phyloP scores from a whole-genome alignment of 35 echinoderm and acorn worm genomes.

The Ophioderma brevispina region DNA sequence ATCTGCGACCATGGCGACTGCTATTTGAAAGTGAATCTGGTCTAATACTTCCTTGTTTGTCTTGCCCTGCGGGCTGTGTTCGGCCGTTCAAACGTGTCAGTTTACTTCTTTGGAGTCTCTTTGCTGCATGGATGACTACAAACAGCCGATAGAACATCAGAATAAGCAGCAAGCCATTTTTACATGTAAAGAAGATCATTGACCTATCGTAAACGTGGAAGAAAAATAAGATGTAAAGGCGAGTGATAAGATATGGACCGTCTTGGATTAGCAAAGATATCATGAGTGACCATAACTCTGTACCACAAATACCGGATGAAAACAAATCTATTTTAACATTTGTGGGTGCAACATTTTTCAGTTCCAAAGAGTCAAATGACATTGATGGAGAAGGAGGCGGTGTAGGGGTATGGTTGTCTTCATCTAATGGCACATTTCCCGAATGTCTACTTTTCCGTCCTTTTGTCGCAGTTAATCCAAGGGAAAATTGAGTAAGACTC shows the following conservation, averaged over 20 bases:
- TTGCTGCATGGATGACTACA: slow-evolving; percentile 37
- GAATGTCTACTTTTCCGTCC: slow-evolving; percentile 56
- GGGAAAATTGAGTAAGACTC: slow-evolving; percentile 70
- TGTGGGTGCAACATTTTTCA: slow-evolving; percentile 28
- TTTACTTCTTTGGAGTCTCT: slow-evolving; percentile 19
- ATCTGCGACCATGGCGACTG: background rate
- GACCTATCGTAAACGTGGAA: slow-evolving; percentile 60
- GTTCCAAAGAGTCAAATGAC: slow-evolving; percentile 9
- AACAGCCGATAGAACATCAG: slow-evolving; percentile 66
- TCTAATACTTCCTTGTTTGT: background rate
- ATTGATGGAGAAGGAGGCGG: background rate
- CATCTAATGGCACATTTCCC: slow-evolving; percentile 32
- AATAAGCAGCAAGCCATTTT: slow-evolving; percentile 63
- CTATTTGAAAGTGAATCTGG: background rate
- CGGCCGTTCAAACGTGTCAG: background rate
- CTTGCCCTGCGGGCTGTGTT: background rate
- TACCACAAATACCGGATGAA: slow-evolving; percentile 52
- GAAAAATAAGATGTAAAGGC: slow-evolving; percentile 59
- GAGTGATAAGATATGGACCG: slow-evolving; percentile 68
- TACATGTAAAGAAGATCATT: slow-evolving; percentile 79
- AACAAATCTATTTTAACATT: background rate
- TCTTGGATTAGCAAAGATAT: slow-evolving; percentile 72
- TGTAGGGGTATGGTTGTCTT: slow-evolving; percentile 7
- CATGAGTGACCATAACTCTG: slow-evolving; percentile 70
- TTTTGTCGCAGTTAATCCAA: slow-evolving; percentile 63